These are phyloP conservation scores for Poecilia latipinna DNA, from an alignment of 2,113 vertebrate genomes.

Conservation along the genomic window DNA sequence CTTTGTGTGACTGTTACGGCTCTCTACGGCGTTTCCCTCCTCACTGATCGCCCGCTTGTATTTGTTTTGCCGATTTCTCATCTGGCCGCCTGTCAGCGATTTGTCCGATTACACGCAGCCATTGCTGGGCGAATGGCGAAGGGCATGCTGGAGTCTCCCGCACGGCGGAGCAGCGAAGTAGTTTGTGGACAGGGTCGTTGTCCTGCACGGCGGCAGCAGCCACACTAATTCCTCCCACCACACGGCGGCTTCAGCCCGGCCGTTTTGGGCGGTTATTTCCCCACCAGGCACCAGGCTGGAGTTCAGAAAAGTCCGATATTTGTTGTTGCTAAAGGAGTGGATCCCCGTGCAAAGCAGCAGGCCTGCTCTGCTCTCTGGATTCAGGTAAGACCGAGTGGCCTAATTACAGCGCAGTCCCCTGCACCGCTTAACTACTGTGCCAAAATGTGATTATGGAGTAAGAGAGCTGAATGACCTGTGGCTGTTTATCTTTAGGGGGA, in stretches of 20 bases:
- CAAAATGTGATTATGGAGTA: slow-evolving; percentile 56
- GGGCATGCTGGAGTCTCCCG: slow-evolving; percentile 50
- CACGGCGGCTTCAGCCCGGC: slow-evolving; percentile 27
- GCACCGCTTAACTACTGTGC: slow-evolving; percentile 45
- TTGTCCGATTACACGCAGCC: slow-evolving; percentile 61
- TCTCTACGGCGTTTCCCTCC: neutral
- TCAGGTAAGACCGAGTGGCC: slow-evolving; percentile 65
- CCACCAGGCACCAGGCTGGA: slow-evolving; percentile 45
- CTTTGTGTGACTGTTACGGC: slow-evolving; percentile 48
- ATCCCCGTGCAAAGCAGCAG: slow-evolving; percentile 43
- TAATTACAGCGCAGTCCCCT: slow-evolving; percentile 54
- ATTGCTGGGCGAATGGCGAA: slow-evolving; percentile 63
- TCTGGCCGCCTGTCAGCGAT: slow-evolving; percentile 68
- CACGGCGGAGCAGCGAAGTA: slow-evolving; percentile 52
- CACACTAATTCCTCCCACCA: slow-evolving; percentile 49
- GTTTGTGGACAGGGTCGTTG: slow-evolving; percentile 53
- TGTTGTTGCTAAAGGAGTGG: slow-evolving; percentile 35
- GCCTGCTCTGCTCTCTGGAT: slow-evolving; percentile 36
- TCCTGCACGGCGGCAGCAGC: slow-evolving; percentile 54
- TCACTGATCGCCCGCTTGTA: slow-evolving; percentile 30
- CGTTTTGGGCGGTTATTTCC: slow-evolving; percentile 45
- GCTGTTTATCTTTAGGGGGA: slow-evolving; percentile 36
- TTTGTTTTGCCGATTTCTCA: slow-evolving; percentile 54
- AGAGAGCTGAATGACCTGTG: slow-evolving; percentile 16
- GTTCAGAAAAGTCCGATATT: slow-evolving; percentile 63